Base-by-base conservation (phyloP, 1,140 invertebrate species). In the Euura saliciscinereae region DNA sequence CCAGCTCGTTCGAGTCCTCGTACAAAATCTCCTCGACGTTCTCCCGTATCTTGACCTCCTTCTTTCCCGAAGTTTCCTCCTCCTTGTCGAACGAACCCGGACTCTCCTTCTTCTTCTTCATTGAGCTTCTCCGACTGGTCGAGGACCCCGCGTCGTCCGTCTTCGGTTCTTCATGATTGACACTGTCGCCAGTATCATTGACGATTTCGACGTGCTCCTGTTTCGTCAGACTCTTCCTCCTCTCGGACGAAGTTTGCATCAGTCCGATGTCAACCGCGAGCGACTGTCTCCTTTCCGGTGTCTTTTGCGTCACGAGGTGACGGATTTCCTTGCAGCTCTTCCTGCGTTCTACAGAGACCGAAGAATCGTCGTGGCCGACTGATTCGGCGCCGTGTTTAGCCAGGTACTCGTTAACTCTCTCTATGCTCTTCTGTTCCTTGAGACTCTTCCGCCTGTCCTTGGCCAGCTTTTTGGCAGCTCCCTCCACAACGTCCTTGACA, bases 41-140 rank as follows among this genome's bases (percentile, higher is more conserved):
- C 28, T 84, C 83, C 64, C 82, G 79, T 71, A 85, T 85, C 45
- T 81, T 82, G 0, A 85, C 84, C 0, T 83, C 84, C 71, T 83
- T 85, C 28, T 28, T 28, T 28, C 28, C 28, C 28, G 28, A 28
- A 28, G 28, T 28, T 28, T 28, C 28, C 28, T 28, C 28, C 28
- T 28, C 28, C 28, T 28, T 28, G 28, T 28, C 28, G 28, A 28
- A 28, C 28, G 28, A 28, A 28, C 28, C 28, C 28, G 28, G 28
- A 28, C 28, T 28, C 28, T 28, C 28, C 28, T 28, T 28, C 28
- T 28, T 28, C 28, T 28, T 28, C 28, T 28, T 28, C 28, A 28
- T 28, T 1, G 28, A 28, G 28, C 28, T 28, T 28, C 28, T 28
- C 28, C 28, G 28, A 28, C 28, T 28, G 28, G 28, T 28, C 28